Evolutionary conservation across 2,888 invertebrate species (phyloP).

Genomic region (Cephus nigrinus): DNA sequence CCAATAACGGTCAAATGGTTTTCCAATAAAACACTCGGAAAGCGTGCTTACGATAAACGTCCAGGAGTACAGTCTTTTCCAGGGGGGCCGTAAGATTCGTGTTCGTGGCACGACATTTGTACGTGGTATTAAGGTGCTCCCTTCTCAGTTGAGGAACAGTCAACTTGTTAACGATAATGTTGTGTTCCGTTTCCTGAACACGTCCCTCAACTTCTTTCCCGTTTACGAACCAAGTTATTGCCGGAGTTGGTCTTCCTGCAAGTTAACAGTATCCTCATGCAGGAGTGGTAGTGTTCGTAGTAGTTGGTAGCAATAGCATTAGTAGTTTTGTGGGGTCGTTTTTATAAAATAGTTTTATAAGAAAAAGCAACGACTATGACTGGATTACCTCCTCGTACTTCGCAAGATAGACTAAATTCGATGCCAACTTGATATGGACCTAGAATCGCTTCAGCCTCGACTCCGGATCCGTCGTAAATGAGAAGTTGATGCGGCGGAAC

Average conservation of each 20-base stretch:
- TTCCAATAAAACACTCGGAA: not conserved
- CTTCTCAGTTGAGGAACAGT: conserved; percentile 80
- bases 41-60: conserved; percentile 81
- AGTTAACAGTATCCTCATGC: not conserved
- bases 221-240: conserved; percentile 84
- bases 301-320: not conserved
- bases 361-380: not conserved
- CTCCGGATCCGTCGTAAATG: conserved; percentile 65
- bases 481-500: conserved; percentile 67
- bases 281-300: not conserved
- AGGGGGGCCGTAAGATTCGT: conserved; percentile 87
- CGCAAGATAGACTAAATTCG: conserved; percentile 67
- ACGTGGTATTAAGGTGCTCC: conserved; percentile 84
- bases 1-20: not conserved
- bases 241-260: conserved; percentile 84
- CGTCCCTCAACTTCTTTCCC: conserved; percentile 70
- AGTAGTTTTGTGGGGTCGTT: not conserved
- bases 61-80: conserved; percentile 84
- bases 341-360: not conserved
- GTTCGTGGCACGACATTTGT: conserved; percentile 88
- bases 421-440: conserved; percentile 68
- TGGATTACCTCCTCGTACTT: conserved; percentile 68
- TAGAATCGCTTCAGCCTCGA: conserved; percentile 65
- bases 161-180: conserved; percentile 83
- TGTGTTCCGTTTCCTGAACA: conserved; percentile 76